A percentile compares a stretch with the other conserved stretches of the same genome.
These are phyloP conservation scores for Penaeus japonicus DNA, from an alignment of 1,140 invertebrate species.

Conservation along the genomic window DNA sequence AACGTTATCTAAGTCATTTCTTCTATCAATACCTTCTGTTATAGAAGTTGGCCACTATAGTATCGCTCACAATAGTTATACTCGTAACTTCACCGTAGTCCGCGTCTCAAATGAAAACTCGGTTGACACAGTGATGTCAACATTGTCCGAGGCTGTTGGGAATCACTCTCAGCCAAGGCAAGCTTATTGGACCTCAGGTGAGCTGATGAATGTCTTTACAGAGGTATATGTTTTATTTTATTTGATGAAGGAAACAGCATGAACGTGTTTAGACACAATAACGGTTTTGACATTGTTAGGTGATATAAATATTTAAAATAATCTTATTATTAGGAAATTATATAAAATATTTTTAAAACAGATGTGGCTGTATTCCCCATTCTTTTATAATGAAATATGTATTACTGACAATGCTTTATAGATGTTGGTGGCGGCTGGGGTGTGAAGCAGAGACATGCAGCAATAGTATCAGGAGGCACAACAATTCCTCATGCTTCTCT, in stretches of 20 bases:
- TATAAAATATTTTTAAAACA: no score
- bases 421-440: conserved; percentile 47
- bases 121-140: neutral
- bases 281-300: no score
- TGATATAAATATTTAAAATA: neutral
- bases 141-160: neutral
- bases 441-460: conserved; percentile 26
- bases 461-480: neutral
- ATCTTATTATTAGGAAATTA: neutral
- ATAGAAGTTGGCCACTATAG: conserved; percentile 1
- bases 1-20: neutral
- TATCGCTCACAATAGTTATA: neutral
- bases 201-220: neutral
- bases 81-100: conserved; percentile 22
- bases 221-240: neutral
- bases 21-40: neutral
- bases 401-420: neutral
- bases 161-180: conserved; percentile 22
- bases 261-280: no score
- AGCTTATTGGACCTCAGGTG: conserved; percentile 44
- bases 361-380: no score
- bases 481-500: neutral
- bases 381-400: neutral
- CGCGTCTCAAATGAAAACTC: neutral
- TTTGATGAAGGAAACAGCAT: no score